These are phyloP conservation scores for Erythrolamprus reginae DNA, from an alignment of 2,113 vertebrate species.

Conservation along the genomic window DNA sequence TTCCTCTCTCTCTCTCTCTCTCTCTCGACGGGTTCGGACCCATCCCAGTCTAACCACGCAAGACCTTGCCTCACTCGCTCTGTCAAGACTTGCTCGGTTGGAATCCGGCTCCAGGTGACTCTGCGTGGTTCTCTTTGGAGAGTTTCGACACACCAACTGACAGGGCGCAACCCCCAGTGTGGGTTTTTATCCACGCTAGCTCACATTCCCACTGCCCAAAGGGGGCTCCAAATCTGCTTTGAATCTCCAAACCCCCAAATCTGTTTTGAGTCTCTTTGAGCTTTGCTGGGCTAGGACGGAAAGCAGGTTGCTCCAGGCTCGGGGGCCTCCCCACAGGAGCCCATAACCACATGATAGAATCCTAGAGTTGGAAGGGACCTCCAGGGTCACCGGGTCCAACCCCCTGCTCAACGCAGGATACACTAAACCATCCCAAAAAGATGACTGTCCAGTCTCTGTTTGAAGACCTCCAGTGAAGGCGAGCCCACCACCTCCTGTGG, in stretches of 20 bases:
- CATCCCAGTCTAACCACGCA: background rate
- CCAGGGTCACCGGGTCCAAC: too few species aligned
- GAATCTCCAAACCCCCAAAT: background rate
- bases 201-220: background rate
- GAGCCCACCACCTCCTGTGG: too few species aligned
- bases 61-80: background rate
- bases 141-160: background rate
- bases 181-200: background rate
- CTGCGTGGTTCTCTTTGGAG: background rate
- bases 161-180: background rate
- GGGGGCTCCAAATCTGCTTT: background rate
- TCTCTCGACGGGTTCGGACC: background rate
- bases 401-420: too few species aligned
- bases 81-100: background rate
- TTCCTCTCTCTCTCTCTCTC: too few species aligned
- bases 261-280: background rate
- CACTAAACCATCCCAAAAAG: too few species aligned
- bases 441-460: too few species aligned
- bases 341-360: background rate
- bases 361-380: too few species aligned
- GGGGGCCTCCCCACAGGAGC: background rate
- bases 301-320: background rate
- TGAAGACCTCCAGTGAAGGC: too few species aligned
- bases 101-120: background rate
- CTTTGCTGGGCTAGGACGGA: background rate